Evolutionary conservation across 2,888 invertebrate genomes (phyloP).

Genomic region (Eristalis arbustorum): DNA sequence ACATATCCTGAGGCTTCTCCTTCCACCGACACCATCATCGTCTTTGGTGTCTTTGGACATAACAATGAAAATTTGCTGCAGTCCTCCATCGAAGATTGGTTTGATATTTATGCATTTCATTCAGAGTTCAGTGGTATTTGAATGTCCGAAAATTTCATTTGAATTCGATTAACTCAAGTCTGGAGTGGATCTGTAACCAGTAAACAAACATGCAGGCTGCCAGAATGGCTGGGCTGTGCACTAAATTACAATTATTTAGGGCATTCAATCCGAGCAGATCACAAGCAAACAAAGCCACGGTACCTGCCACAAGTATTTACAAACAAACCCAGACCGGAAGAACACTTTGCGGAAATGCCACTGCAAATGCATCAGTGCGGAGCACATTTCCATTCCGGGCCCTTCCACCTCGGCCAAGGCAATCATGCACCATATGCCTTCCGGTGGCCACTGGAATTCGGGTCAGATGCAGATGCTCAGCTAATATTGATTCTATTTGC

Average conservation of each 20-base stretch:
- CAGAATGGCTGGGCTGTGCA: neutral
- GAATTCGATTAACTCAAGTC: neutral
- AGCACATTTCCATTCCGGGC: neutral
- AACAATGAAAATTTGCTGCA: too few relatives aligned
- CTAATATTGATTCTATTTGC: conserved; percentile 62
- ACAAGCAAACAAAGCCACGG: conserved; percentile 29
- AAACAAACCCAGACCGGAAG: conserved; percentile 36
- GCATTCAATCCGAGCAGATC: conserved; percentile 15
- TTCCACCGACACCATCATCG: too few relatives aligned
- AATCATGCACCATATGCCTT: conserved; percentile 43
- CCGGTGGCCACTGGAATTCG: conserved; percentile 27
- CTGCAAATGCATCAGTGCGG: conserved; percentile 27
- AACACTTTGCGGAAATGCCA: conserved; percentile 49
- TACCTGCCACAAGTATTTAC: conserved; percentile 12
- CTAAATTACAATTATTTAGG: neutral
- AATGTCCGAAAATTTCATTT: neutral
- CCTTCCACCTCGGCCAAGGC: neutral
- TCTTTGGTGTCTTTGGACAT: too few relatives aligned
- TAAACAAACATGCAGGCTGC: neutral
- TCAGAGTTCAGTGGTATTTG: neutral
- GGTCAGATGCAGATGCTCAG: conserved; percentile 39
- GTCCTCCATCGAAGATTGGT: neutral
- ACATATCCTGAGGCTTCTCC: too few relatives aligned
- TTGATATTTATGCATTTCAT: neutral
- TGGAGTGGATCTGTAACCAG: neutral